Percentiles rank a stretch among this genome's conserved stretches.
phyloP scores from a whole-genome alignment of 2,797 vertebrate genomes.

The Gila robusta region DNA sequence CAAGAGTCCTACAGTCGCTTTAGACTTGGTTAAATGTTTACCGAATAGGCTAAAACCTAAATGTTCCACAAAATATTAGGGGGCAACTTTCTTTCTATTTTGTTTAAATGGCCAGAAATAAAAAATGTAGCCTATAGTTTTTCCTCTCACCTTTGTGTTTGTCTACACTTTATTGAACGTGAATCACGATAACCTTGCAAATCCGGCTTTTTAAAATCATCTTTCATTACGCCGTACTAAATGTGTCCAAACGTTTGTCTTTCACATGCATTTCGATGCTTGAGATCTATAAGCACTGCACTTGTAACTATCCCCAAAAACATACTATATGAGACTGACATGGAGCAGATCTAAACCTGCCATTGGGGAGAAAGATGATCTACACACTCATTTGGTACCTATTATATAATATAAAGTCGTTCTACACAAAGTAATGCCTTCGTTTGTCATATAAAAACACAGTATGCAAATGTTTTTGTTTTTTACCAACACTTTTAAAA shows the following conservation, averaged over 20 bases:
- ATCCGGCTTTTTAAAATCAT: not conserved
- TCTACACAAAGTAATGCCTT: not conserved
- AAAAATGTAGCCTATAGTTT: not conserved
- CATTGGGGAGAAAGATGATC: not conserved
- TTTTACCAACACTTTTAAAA: not conserved
- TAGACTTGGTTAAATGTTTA: conserved; percentile 28
- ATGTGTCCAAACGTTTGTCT: not conserved
- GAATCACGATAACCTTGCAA: not conserved
- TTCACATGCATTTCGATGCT: not conserved
- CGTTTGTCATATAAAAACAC: not conserved
- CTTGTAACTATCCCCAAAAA: not conserved
- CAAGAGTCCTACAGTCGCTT: conserved; percentile 73
- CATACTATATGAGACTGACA: not conserved
- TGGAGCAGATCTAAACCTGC: not conserved
- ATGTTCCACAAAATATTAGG: not conserved
- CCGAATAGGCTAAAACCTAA: conserved; percentile 6
- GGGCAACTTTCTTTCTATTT: not conserved
- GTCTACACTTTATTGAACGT: not conserved
- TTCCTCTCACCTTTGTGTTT: not conserved
- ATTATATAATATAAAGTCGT: not conserved
- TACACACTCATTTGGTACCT: not conserved
- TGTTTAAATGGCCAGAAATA: not conserved
- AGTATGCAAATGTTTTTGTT: not conserved
- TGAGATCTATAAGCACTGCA: not conserved
- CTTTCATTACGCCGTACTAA: not conserved